These are phyloP conservation scores for Liasis olivaceus DNA, from an alignment of 2,797 vertebrate species.

Conservation along the genomic window DNA sequence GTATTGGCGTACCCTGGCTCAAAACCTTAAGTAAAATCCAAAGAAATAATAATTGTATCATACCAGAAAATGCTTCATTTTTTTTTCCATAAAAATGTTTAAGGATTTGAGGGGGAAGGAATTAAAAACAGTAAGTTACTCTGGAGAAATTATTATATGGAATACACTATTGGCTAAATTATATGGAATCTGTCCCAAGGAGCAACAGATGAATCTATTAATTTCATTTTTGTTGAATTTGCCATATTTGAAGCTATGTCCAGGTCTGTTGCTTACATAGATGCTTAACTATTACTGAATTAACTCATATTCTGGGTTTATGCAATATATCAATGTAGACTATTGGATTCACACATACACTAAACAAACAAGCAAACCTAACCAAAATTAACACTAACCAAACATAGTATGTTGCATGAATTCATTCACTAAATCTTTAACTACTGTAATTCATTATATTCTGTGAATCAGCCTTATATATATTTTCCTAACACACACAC, in stretches of 20 bases:
- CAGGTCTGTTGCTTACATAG: not conserved
- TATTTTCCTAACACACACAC: not conserved
- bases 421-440: not conserved
- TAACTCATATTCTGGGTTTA: not conserved
- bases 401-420: not conserved
- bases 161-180: not conserved
- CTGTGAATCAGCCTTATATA: not conserved
- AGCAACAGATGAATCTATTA: not conserved
- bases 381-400: no score
- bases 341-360: not conserved
- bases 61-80: not conserved
- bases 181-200: not conserved
- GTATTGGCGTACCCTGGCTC: not conserved
- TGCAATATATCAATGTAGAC: not conserved
- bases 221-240: no score
- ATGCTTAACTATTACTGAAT: not conserved
- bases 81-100: not conserved
- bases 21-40: not conserved
- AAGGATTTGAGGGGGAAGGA: not conserved
- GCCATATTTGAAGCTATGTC: no score
- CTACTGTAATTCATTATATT: not conserved
- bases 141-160: not conserved
- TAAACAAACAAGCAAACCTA: not conserved
- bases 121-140: not conserved
- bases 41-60: not conserved